phyloP scores from a whole-genome alignment of 2,888 invertebrate species.

The Sericinus montela region DNA sequence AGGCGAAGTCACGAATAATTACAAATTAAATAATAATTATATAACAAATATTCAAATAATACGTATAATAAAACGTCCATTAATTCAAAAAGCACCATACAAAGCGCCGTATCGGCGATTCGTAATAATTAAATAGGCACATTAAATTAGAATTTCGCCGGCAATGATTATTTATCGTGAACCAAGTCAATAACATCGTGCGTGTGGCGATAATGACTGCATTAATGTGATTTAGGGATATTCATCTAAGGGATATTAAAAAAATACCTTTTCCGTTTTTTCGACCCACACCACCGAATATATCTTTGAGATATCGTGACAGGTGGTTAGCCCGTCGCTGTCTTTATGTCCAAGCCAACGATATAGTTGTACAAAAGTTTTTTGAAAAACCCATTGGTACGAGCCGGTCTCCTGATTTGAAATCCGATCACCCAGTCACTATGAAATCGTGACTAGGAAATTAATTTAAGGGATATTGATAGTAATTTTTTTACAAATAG shows the following conservation, averaged over 20 bases:
- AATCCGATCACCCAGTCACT: no score
- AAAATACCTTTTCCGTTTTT: not conserved
- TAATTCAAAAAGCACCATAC: conserved; percentile 14
- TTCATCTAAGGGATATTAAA: conserved; percentile 38
- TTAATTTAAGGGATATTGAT: no score
- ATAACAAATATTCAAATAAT: not conserved
- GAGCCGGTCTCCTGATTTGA: no score
- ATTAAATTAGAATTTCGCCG: conserved; percentile 45
- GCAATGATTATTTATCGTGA: conserved; percentile 49
- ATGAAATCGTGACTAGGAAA: no score
- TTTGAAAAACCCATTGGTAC: no score
- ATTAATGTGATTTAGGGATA: conserved; percentile 60
- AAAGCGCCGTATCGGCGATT: conserved; percentile 14
- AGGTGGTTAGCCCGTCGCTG: no score
- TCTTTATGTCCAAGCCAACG: no score
- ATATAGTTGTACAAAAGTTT: no score
- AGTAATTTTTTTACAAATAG: no score
- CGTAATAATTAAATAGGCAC: conserved; percentile 34
- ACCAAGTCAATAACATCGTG: conserved; percentile 46
- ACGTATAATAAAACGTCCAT: conserved; percentile 20
- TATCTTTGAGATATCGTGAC: no score
- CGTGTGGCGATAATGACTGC: conserved; percentile 53
- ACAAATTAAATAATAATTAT: conserved; percentile 3
- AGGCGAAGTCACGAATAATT: not conserved
- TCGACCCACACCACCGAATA: no score